Evolutionary conservation across 2,797 vertebrate genomes (phyloP).

Genomic region (Mastacembelus armatus): DNA sequence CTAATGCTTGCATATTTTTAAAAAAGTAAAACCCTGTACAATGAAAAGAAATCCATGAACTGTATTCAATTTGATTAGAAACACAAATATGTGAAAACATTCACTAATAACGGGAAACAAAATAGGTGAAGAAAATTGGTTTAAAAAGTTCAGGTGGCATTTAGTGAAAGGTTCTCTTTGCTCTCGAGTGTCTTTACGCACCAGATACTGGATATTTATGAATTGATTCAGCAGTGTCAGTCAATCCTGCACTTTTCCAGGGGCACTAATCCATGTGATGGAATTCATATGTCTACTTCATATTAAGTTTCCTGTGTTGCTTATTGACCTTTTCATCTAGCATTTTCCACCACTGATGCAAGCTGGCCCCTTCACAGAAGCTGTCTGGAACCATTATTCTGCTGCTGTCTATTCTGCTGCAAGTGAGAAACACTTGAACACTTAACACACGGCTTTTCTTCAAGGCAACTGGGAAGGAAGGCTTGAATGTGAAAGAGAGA

Average conservation of each 20-base stretch:
- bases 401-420: conserved; percentile 63
- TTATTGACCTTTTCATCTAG: conserved; percentile 85
- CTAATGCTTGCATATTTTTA: not conserved
- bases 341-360: conserved; percentile 66
- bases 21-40: not conserved
- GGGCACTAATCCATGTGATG: conserved; percentile 80
- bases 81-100: conserved; percentile 5
- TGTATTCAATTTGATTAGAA: conserved; percentile 28
- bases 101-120: conserved; percentile 24
- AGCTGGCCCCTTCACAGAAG: conserved; percentile 68
- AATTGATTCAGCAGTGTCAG: conserved; percentile 81
- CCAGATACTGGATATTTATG: conserved; percentile 76
- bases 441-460: conserved; percentile 40
- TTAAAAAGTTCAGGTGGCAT: conserved; percentile 76
- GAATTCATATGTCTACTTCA: conserved; percentile 83
- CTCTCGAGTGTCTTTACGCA: conserved; percentile 61
- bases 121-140: conserved; percentile 39
- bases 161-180: conserved; percentile 75
- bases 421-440: conserved; percentile 62
- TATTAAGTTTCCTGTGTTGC: conserved; percentile 81
- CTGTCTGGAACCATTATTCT: conserved; percentile 76
- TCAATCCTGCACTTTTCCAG: conserved; percentile 76
- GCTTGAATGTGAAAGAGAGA: conserved; percentile 18
- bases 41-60: not conserved
- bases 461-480: conserved; percentile 19